Percentiles rank a stretch among this genome's conserved stretches.
These are phyloP conservation scores for Mormyrus hasselquistii DNA, from an alignment of 2,797 vertebrate species.

Conservation along the genomic window DNA sequence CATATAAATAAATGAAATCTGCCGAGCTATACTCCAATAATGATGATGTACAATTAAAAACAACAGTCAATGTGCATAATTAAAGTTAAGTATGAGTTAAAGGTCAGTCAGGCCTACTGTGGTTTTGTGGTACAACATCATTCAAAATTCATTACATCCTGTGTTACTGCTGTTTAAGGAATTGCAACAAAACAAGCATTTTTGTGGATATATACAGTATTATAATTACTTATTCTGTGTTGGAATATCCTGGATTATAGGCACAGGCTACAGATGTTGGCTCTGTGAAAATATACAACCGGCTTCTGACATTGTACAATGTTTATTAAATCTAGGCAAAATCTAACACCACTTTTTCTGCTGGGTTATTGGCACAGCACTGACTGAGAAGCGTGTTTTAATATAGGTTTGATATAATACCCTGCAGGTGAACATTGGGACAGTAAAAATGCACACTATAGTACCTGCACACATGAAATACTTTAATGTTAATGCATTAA, in stretches of 20 bases:
- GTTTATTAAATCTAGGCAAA: not conserved
- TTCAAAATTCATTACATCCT: not conserved
- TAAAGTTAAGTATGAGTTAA: constrained; percentile 12
- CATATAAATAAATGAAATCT: constrained; percentile 9
- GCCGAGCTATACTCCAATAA: not conserved
- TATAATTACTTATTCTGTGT: not conserved
- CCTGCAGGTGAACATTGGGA: not conserved
- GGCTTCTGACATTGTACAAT: not conserved
- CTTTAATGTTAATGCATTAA: not conserved
- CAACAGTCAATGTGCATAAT: not conserved
- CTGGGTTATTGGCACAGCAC: not conserved
- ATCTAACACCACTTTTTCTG: not conserved
- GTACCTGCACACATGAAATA: not conserved
- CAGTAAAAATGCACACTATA: not conserved
- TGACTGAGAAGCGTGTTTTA: not conserved
- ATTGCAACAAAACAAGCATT: not conserved
- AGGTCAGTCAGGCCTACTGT: not conserved
- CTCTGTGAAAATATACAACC: not conserved
- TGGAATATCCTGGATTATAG: not conserved
- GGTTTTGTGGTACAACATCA: not conserved
- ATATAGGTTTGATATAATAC: not conserved
- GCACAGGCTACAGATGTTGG: not conserved
- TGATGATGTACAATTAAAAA: not conserved
- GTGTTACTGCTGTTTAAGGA: not conserved
- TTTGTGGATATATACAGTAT: not conserved